Percentiles rank a stretch among this genome's conserved stretches.
Evolutionary conservation across 2,888 invertebrate genomes (phyloP).

Genomic region (Tachina fera): DNA sequence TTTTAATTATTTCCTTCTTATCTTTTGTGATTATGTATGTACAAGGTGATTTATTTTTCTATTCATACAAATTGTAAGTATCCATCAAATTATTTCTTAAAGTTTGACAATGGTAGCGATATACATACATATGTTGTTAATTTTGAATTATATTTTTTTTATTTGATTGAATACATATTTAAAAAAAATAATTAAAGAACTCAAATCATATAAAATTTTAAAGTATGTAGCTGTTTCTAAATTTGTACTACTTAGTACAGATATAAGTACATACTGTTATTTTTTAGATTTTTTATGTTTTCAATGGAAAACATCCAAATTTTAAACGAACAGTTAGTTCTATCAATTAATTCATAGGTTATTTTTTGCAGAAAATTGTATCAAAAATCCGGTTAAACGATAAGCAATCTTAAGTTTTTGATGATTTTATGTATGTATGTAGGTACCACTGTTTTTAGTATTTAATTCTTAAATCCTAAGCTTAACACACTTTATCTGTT

Average conservation of each 20-base stretch:
- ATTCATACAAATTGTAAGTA: neutral
- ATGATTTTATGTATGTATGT: neutral
- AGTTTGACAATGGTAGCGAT: conserved; percentile 9
- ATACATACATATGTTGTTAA: too few relatives aligned
- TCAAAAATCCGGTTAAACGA: neutral
- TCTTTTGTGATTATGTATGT: too few relatives aligned
- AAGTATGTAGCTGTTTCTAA: too few relatives aligned
- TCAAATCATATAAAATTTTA: too few relatives aligned
- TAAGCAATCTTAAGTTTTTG: neutral
- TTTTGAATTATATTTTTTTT: too few relatives aligned
- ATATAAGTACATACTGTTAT: too few relatives aligned
- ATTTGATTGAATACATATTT: too few relatives aligned
- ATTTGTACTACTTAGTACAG: too few relatives aligned
- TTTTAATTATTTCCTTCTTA: conserved; percentile 22
- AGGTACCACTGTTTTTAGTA: conserved; percentile 8
- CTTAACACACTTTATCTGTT: conserved; percentile 47
- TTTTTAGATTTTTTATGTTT: too few relatives aligned
- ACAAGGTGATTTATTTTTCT: neutral
- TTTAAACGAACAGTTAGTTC: neutral
- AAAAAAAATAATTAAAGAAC: too few relatives aligned
- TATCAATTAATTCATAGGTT: neutral
- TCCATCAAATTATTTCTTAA: neutral
- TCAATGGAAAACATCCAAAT: neutral
- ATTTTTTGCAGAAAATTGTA: neutral
- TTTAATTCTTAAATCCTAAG: conserved; percentile 33